Percentiles rank a stretch among this genome's conserved stretches.
Evolutionary conservation across 2,888 invertebrate genomes (phyloP).

Genomic region (Dromius quadrimaculatus): DNA sequence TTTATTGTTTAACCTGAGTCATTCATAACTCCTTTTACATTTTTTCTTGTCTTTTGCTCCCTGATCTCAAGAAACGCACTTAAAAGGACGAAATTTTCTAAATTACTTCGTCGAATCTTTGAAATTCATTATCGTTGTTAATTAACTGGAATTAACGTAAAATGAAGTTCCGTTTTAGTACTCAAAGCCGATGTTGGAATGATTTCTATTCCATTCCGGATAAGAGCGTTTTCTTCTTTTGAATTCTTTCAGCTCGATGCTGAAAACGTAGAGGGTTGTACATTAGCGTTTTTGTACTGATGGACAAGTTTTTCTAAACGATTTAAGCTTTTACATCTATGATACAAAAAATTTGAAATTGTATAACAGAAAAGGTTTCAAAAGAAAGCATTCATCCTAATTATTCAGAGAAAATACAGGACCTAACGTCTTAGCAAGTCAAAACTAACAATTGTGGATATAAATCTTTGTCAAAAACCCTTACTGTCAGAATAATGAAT

Average conservation of each 20-base stretch:
- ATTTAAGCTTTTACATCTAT: slow-evolving; percentile 27
- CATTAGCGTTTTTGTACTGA: slow-evolving; percentile 26
- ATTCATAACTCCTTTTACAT: no score
- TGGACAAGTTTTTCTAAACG: slow-evolving; percentile 14
- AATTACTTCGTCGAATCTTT: slow-evolving; percentile 45
- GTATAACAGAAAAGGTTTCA: slow-evolving; percentile 8
- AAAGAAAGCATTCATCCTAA: background rate
- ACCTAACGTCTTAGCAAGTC: no score
- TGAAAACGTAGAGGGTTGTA: slow-evolving; percentile 24
- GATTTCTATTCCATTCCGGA: slow-evolving; percentile 1
- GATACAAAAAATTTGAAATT: slow-evolving; percentile 23
- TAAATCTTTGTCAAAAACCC: no score
- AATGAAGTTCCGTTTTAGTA: slow-evolving; percentile 34
- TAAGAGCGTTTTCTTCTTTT: slow-evolving; percentile 22
- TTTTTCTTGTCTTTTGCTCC: no score
- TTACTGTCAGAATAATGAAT: no score
- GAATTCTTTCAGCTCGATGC: slow-evolving; percentile 11
- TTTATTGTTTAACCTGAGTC: no score
- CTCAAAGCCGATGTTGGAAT: slow-evolving; percentile 29
- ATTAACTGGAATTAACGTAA: slow-evolving; percentile 49
- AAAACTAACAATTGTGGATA: no score
- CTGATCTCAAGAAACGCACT: no score
- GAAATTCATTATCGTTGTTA: slow-evolving; percentile 45
- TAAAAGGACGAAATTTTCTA: slow-evolving; percentile 50
- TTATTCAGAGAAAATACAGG: no score